Evolutionary conservation across 2,888 invertebrate genomes (phyloP).

Genomic region (Brachynemurus nebulosus): DNA sequence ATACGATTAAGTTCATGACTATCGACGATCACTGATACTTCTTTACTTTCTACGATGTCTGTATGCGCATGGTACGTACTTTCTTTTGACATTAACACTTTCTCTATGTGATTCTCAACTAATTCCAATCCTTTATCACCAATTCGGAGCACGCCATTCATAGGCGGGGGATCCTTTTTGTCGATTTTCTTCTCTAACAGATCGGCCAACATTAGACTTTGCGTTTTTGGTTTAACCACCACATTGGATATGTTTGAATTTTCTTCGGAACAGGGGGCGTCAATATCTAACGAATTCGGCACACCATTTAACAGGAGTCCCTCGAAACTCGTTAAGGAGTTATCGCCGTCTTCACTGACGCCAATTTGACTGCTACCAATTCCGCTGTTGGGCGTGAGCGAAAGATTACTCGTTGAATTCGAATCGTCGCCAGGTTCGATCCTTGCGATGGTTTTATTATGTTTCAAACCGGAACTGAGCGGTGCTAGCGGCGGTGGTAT

Average conservation of each 20-base stretch:
- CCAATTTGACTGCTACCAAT: constrained; percentile 33
- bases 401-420: constrained; percentile 37
- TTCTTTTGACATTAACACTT: constrained; percentile 29
- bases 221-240: constrained; percentile 35
- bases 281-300: constrained; percentile 35
- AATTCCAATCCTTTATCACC: constrained; percentile 45
- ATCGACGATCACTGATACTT: constrained; percentile 16
- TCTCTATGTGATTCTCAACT: constrained; percentile 44
- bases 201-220: constrained; percentile 64
- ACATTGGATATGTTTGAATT: constrained; percentile 36
- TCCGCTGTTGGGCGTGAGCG: constrained; percentile 41
- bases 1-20: constrained; percentile 10
- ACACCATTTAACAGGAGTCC: constrained; percentile 44
- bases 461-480: constrained; percentile 24
- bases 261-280: constrained; percentile 39
- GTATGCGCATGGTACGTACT: constrained; percentile 22
- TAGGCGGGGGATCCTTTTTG: constrained; percentile 36
- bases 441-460: constrained; percentile 19
- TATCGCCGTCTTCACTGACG: constrained; percentile 40
- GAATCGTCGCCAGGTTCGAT: constrained; percentile 32
- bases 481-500: constrained; percentile 37
- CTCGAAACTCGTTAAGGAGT: constrained; percentile 47
- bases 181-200: constrained; percentile 64
- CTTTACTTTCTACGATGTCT: constrained; percentile 22
- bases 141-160: constrained; percentile 43